A percentile compares a stretch with the other conserved stretches of the same genome.
phyloP scores from a whole-genome alignment of 1,140 invertebrate genomes.

The Anastatus disparis region DNA sequence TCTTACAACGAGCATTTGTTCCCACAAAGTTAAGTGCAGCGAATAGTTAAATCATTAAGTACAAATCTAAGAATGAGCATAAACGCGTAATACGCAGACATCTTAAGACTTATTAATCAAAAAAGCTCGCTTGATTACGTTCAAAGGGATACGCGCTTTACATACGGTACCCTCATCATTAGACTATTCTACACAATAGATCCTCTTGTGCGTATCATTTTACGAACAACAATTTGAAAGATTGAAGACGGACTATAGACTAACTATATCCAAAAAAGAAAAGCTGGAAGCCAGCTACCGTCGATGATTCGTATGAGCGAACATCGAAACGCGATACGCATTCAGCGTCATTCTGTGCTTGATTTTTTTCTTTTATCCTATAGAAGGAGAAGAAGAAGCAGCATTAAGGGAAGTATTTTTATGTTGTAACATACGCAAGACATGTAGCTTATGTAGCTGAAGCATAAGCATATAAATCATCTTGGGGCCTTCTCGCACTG shows the following conservation, averaged over 20 bases:
- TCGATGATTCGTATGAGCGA: not conserved
- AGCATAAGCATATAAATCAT: constrained; percentile 11
- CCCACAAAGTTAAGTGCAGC: not conserved
- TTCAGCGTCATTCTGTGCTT: too few relatives aligned
- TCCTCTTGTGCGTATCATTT: not conserved
- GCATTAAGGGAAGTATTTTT: not conserved
- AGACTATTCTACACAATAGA: not conserved
- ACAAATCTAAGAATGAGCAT: not conserved
- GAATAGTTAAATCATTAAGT: constrained; percentile 10
- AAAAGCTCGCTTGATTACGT: not conserved
- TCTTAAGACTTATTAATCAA: constrained; percentile 7
- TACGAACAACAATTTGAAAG: not conserved
- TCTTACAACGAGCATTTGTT: too few relatives aligned
- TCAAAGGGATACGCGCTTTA: constrained; percentile 3
- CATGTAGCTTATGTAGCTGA: too few relatives aligned
- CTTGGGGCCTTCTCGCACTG: not conserved
- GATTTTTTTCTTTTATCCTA: too few relatives aligned
- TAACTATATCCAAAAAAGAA: too few relatives aligned
- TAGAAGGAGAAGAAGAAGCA: too few relatives aligned
- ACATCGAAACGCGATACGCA: constrained; percentile 10
- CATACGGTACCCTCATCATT: constrained; percentile 15
- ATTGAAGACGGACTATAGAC: too few relatives aligned
- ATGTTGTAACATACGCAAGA: not conserved
- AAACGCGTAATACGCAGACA: not conserved
- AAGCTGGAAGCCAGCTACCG: too few relatives aligned